Percentiles rank a stretch among this genome's conserved stretches.
Evolutionary conservation across 2,888 invertebrate species (phyloP).

Genomic region (Rhagonycha fulva): DNA sequence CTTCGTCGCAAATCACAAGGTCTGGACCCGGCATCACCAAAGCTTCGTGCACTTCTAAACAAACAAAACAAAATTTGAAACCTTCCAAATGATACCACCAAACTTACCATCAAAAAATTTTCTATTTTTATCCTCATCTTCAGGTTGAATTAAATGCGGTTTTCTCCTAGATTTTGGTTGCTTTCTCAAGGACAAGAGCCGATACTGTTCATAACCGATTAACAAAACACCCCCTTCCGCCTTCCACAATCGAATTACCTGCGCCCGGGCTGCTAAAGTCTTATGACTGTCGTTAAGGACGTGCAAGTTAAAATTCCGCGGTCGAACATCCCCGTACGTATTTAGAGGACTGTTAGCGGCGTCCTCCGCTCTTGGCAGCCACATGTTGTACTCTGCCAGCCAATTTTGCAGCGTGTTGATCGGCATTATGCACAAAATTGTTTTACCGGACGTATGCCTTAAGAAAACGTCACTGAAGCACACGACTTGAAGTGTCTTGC

Average conservation of each 20-base stretch:
- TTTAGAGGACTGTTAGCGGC: constrained; percentile 58
- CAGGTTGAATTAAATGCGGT: constrained; percentile 54
- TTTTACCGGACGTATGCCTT: constrained; percentile 84
- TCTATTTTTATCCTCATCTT: constrained; percentile 68
- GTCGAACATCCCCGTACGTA: constrained; percentile 69
- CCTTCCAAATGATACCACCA: not conserved
- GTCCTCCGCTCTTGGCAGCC: constrained; percentile 78
- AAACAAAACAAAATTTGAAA: not conserved
- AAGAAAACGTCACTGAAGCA: constrained; percentile 96
- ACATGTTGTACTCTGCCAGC: constrained; percentile 96
- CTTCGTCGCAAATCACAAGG: constrained; percentile 93
- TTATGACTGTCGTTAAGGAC: constrained; percentile 94
- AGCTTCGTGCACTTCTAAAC: constrained; percentile 78
- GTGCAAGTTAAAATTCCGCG: constrained; percentile 84
- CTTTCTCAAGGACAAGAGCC: constrained; percentile 82
- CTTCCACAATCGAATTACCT: constrained; percentile 86
- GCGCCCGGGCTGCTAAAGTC: constrained; percentile 83
- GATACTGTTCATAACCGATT: constrained; percentile 96
- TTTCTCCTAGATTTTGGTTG: constrained; percentile 65
- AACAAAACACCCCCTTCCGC: constrained; percentile 89
- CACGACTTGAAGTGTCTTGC: constrained; percentile 94
- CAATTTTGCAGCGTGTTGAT: constrained; percentile 99
- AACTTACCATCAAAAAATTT: constrained; percentile 72
- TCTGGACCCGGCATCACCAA: constrained; percentile 92
- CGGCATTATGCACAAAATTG: constrained; percentile 95